Evolutionary conservation across 2,888 invertebrate species (phyloP), one percentile per base, ranked within the genome.

Genomic region (Sarcophaga variegata): DNA sequence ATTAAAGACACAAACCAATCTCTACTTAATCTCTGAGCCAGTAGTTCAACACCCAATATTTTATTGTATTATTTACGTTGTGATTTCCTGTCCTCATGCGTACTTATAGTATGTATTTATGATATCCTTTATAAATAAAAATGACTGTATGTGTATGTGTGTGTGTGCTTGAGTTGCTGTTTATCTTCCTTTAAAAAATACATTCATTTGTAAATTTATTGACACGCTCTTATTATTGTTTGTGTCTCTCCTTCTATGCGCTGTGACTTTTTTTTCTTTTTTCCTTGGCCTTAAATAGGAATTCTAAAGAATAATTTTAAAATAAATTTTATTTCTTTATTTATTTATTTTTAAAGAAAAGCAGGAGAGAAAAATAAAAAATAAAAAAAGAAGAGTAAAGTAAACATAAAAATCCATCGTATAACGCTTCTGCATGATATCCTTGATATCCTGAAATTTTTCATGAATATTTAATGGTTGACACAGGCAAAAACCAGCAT

Each of bases 401-500:
- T 20, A 62, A 37, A 69, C 20, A 76, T 20, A 45, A 67, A 85
- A 54, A 88, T 54, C 81, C 63, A 77, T 83, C 27, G 75, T 76
- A 76, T 75, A 71, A 81, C 70, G 60, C 71, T 85, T 86, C 74
- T 75, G 77, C 69, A 70, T 86, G 74, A 82, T 78, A 74, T 79
- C 66, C 62, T 81, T 70, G 75, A 77, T 66, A 72, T 83, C 78
- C 80, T 82, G 62, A 78, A 79, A 62, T 81, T 81, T 37, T 86
- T 81, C 85, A 88, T 88, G 88, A 86, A 88, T 88, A 88, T 88
- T 88, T 81, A 85, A 88, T 86, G 80, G 83, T 76, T 80, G 76
- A 87, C 81, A 86, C 37, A 37, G 10, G 67, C 70, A 67, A 79
- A 54, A 84, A 82, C 76, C 72, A 84, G 75, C n/a, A 83, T 17